Percentiles rank a stretch among this genome's conserved stretches.
phyloP scores from a whole-genome alignment of 2,888 invertebrate species.

The Xanthia icteritia region DNA sequence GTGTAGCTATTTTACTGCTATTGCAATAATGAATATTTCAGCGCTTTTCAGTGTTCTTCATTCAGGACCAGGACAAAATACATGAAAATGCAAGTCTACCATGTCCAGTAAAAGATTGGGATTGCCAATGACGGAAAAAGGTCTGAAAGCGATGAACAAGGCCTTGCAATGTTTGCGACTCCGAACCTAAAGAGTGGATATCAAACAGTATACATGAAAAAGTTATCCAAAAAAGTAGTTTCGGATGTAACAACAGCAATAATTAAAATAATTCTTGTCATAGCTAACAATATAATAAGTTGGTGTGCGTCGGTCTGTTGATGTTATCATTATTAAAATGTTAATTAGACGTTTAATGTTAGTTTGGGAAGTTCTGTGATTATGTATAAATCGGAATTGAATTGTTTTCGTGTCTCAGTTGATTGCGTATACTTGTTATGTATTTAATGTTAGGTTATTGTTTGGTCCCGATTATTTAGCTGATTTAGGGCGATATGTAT shows the following conservation, averaged over 20 bases:
- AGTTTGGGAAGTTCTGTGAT: slow-evolving; percentile 64
- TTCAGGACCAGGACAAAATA: slow-evolving; percentile 1
- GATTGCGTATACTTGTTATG: slow-evolving; percentile 45
- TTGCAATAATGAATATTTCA: not conserved
- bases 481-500: slow-evolving; percentile 41
- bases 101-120: not conserved
- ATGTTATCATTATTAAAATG: slow-evolving; percentile 27
- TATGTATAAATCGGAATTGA: slow-evolving; percentile 65
- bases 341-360: slow-evolving; percentile 31
- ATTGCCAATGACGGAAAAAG: not conserved
- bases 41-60: not conserved
- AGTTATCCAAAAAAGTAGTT: slow-evolving; percentile 1
- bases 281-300: slow-evolving; percentile 26
- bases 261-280: slow-evolving; percentile 41
- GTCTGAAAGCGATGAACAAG: slow-evolving; percentile 3
- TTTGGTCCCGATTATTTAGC: slow-evolving; percentile 52
- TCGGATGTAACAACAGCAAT: slow-evolving; percentile 45
- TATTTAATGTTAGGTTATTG: slow-evolving; percentile 56
- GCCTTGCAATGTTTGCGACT: not conserved
- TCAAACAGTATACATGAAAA: not conserved
- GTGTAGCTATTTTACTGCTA: slow-evolving; percentile 3
- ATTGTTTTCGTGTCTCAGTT: slow-evolving; percentile 48
- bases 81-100: not conserved
- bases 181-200: not conserved
- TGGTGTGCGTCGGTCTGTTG: slow-evolving; percentile 18